phyloP scores from a whole-genome alignment of 2,888 invertebrate species.

The Agrochola circellaris region DNA sequence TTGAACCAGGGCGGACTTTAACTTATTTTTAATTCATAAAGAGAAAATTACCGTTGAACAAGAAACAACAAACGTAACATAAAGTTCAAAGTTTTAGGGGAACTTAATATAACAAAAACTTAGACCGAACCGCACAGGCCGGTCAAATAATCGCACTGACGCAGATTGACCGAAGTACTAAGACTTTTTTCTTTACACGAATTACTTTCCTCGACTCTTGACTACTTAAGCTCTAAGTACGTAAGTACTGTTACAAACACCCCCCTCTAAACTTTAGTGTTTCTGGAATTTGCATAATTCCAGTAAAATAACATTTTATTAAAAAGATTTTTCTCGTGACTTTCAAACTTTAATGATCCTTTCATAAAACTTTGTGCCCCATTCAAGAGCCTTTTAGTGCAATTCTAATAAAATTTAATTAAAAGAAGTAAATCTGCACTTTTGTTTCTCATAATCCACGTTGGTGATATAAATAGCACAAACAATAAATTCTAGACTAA shows the following conservation, averaged over 20 bases:
- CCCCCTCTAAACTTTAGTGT: slow-evolving; percentile 29
- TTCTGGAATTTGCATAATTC: slow-evolving; percentile 42
- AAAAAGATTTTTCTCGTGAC: slow-evolving; percentile 27
- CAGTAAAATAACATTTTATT: slow-evolving; percentile 35
- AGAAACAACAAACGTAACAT: slow-evolving; percentile 17
- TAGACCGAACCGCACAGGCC: slow-evolving; percentile 11
- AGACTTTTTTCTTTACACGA: slow-evolving; percentile 22
- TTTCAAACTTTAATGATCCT: slow-evolving; percentile 30
- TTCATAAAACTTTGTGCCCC: slow-evolving; percentile 31
- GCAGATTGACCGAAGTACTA: slow-evolving; percentile 31
- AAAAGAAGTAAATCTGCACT: background rate
- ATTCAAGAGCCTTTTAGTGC: slow-evolving; percentile 25
- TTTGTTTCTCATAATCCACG: background rate
- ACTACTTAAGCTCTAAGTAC: slow-evolving; percentile 30
- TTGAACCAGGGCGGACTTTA: background rate
- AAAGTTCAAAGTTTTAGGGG: slow-evolving; percentile 12
- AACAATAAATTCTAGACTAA: background rate
- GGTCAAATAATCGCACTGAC: slow-evolving; percentile 26
- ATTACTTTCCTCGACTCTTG: slow-evolving; percentile 7
- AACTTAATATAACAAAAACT: slow-evolving; percentile 23
- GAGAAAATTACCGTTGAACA: background rate
- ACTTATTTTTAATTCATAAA: slow-evolving; percentile 4
- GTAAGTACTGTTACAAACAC: slow-evolving; percentile 27
- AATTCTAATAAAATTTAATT: slow-evolving; percentile 7
- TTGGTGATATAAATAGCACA: background rate